Base-by-base conservation (phyloP, 2,113 vertebrate species). In the Mustela nigripes region DNA sequence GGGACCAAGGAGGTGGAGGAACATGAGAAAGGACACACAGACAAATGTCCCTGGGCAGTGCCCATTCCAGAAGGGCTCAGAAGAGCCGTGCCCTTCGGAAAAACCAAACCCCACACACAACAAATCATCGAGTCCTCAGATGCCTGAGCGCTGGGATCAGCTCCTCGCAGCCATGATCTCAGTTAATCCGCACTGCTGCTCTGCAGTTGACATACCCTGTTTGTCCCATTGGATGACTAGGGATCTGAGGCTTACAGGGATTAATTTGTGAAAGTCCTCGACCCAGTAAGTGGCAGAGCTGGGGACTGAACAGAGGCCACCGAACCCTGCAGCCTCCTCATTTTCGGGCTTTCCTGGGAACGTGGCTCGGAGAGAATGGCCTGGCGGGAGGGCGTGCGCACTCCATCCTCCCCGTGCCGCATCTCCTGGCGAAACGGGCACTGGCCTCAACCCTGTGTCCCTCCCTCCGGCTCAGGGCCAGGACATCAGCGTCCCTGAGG, bases 361-460 rank as follows among this genome's bases (percentile, higher is more conserved):
- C 10, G 4, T 0, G 8, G 67, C 9, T 0, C 18, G 14, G 26
- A 24, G 14, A 60, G 6, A 9, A 58, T 4, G 12, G 9, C 9
- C 11, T 53, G 12, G 48, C 33, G 16, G 48, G 65, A 16, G 36
- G 26, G 1, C 33, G 0, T 7, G 2, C 36, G 11, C 10, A 4
- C 16, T 22, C 14, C 9, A 45, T 16, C 22, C 19, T 28, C 11
- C 42, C 21, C 0, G 4, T 11, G 3, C 3, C 4, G 0, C 11
- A 1, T 39, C 22, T 78, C n/a, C 63, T 0, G 18, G 67, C 8
- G 8, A 36, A 69, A 21, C 0, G n/a, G 18, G 8, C 9, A 0
- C 33, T 36, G 67, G 33, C 2, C 33, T 69, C 33, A 1, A 36
- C 18, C 18, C 31, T 10, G 16, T 69, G 2, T 36, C 7, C 0